Evolutionary conservation across 2,797 vertebrate genomes (phyloP), one percentile per base, ranked within the genome.

Genomic region (Muscicapa striata): DNA sequence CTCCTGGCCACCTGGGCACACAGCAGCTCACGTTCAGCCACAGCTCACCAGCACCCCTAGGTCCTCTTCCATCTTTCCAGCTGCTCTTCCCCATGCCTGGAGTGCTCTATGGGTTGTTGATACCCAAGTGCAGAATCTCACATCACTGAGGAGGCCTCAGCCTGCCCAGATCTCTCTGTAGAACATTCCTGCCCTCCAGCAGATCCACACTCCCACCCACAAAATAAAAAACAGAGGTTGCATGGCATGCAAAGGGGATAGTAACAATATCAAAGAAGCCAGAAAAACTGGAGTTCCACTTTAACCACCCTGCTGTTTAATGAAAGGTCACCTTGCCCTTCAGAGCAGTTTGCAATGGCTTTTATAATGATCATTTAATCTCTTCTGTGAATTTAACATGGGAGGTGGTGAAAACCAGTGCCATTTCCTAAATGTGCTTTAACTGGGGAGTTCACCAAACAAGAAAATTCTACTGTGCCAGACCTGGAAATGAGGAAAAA

Each of bases 61-160:
- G 4, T 24, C 21, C 68, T 45, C 7, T 34, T 19, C 29, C 67
- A 41, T 15, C 30, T 36, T 54, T 46, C 59, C 74, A 68, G 48
- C 34, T 49, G 61, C 61, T 62, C 48, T 30, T 61, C 48, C 75
- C 43, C 62, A 57, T 6, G 13, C 18, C 82, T 80, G 62, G 15
- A 57, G 13, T 2, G 7, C 9, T 57, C 41, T 17, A 19, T 4
- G 27, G 32, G 22, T 6, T 41, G 67, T 0, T 73, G 61, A 43
- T 54, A 78, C 32, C 6, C 0, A 5, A 32, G 10, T 22, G 62
- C 46, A 81, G 30, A 9, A 32, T 4, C 38, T 38, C 19, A 0
- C 2, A n/a, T 5, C 72, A 30, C 5, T 58, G 38, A 82, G 17
- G 36, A 36, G 36, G 36, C 36, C 15, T 38, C 63, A 57, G 54